phyloP scores from a whole-genome alignment of 2,888 invertebrate species.

The Euphydryas editha region DNA sequence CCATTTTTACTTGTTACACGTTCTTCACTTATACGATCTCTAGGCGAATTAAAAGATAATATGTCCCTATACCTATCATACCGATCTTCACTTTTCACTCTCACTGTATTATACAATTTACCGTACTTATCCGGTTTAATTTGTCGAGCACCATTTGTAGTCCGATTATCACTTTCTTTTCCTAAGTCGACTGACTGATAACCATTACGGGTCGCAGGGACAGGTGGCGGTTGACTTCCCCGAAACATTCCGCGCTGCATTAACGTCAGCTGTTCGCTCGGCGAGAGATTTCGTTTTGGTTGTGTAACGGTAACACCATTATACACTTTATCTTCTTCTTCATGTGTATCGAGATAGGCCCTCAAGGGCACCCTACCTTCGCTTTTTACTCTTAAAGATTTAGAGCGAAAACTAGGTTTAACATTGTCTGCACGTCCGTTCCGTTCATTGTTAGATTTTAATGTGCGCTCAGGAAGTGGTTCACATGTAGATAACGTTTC shows the following conservation, averaged over 20 bases:
- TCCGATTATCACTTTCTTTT: slow-evolving; percentile 79
- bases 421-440: slow-evolving; percentile 72
- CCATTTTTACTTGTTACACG: slow-evolving; percentile 61
- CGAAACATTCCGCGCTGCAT: slow-evolving; percentile 78
- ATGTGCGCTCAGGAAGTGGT: slow-evolving; percentile 73
- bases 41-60: slow-evolving; percentile 62
- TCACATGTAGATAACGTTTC: slow-evolving; percentile 77
- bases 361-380: slow-evolving; percentile 76
- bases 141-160: slow-evolving; percentile 74
- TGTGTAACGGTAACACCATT: slow-evolving; percentile 80
- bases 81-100: slow-evolving; percentile 80
- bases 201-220: slow-evolving; percentile 61
- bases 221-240: slow-evolving; percentile 62
- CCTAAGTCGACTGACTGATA: slow-evolving; percentile 63
- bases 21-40: slow-evolving; percentile 67
- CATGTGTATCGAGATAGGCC: slow-evolving; percentile 67
- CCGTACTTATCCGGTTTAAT: slow-evolving; percentile 77
- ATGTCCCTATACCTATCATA: slow-evolving; percentile 77
- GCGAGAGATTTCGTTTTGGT: slow-evolving; percentile 80
- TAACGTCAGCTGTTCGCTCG: slow-evolving; percentile 78
- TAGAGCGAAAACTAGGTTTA: slow-evolving; percentile 79
- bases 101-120: slow-evolving; percentile 77
- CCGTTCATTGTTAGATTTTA: slow-evolving; percentile 67
- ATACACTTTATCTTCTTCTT: slow-evolving; percentile 59
- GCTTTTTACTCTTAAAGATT: slow-evolving; percentile 80